Base-by-base conservation (phyloP, 2,797 vertebrate species). In the Poecilia picta region DNA sequence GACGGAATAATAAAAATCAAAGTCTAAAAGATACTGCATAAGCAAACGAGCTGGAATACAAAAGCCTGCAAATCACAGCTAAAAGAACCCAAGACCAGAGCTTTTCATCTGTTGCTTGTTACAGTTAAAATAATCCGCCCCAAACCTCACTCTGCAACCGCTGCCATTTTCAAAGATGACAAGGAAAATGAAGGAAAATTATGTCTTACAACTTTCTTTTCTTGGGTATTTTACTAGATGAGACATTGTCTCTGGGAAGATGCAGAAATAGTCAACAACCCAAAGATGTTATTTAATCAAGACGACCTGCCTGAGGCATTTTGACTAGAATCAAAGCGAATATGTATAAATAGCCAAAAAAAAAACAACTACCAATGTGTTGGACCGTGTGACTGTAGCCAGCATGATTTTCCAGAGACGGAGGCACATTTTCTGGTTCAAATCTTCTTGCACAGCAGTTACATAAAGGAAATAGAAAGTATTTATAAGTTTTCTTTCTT, bases 41-140 rank as follows among this genome's bases (percentile, higher is more conserved):
- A 74, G 62, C 66, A 78, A 78, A 71, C 28, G 28, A 51, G 46
- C 89, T 88, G 82, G 94, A 91, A 93, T 89, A 93, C 87, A 92
- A 85, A 87, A 84, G 89, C 88, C 72, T 75, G 76, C 75, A 77
- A 86, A 86, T 88, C 85, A 77, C 76, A 80, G 82, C 72, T 81
- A 79, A 80, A 73, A 85, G 83, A 92, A 90, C 80, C 76, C 20
- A 6, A 82, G 77, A 80, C 66, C 2, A 75, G 74, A 83, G 45
- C 64, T 71, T 81, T 81, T 83, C 82, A 89, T 89, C 85, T 84
- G 77, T 71, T 84, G 73, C 77, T 85, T 46, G 28, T 84, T 78
- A 80, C 72, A 62, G 73, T 80, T 33, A n/a, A 41, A 86, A 64
- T 81, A 79, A 81, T 78, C 84, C 64, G 59, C 73, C n/a, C 76